Evolutionary conservation across 64 coral and sea anemone species (phyloP).

Genomic region (Actinia tenebrosa): DNA sequence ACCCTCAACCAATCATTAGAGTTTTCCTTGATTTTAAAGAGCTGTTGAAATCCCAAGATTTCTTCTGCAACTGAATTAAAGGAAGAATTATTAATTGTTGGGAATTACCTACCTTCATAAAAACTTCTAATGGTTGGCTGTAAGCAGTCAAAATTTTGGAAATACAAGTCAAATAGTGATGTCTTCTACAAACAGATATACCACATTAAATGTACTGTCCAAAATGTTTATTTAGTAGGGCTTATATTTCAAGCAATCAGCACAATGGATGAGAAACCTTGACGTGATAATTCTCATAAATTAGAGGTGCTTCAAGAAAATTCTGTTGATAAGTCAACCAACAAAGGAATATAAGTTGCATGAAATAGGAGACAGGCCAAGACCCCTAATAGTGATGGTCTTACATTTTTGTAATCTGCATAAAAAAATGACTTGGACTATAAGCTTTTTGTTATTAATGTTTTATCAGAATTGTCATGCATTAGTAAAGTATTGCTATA

Average conservation of each 20-base stretch:
- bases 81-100: background rate
- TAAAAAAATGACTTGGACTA: slow-evolving; percentile 9
- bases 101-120: slow-evolving; percentile 1
- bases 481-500: slow-evolving; percentile 11
- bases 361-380: background rate
- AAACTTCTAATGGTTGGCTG: background rate
- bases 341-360: background rate
- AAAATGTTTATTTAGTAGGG: background rate
- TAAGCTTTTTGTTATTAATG: slow-evolving; percentile 14
- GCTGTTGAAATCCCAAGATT: background rate
- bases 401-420: background rate
- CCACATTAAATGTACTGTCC: background rate
- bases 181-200: slow-evolving; percentile 3
- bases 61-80: background rate
- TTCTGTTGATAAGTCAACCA: background rate
- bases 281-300: background rate
- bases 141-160: background rate
- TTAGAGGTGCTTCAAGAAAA: background rate
- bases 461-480: slow-evolving; percentile 9
- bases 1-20: background rate
- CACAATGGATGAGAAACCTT: background rate
- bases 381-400: background rate
- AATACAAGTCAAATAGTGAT: slow-evolving; percentile 14
- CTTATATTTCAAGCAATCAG: slow-evolving; percentile 7
- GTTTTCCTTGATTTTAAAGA: background rate